Evolutionary conservation across 2,888 invertebrate species (phyloP), one percentile per base, ranked within the genome.

Genomic region (Dioctria rufipes): DNA sequence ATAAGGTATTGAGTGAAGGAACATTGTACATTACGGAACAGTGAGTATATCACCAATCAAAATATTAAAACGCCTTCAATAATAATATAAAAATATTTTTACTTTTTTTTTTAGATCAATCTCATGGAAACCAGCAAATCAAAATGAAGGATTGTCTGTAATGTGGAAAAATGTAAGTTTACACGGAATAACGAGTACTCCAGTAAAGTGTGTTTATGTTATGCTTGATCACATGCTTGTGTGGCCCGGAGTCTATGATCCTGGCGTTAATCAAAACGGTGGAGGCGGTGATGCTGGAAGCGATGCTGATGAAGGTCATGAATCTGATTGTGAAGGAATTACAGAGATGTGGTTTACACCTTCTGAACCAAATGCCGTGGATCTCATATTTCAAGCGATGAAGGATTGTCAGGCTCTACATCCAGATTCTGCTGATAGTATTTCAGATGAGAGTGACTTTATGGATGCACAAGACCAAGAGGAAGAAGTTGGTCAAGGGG

Each of bases 321-420:
- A 86, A 42, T 86, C 86, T 3, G 86, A 86, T n/a, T 82, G 82
- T 67, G 91, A 91, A 80, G 92, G 91, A 78, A 90, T 93, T 80
- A 94, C 94, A 11, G 95, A 95, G 87, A 90, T 95, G 85, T 90
- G 94, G 88, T 92, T 95, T 85, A 91, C 93, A 37, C 95, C 95
- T 1, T 91, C 91, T 75, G 92, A 94, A 86, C 88, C 89, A 75
- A 90, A 90, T 80, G 89, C 90, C 78, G 90, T 96, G 83, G 92
- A 93, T 82, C 88, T 90, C 9, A 93, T 96, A 90, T 96, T 94
- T 87, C 91, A 92, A 85, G 92, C 94, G 5, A 92, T 96, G 91
- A 92, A 91, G 83, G 91, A 93, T 63, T 95, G 96, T 86, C 95
- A 96, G 88, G 92, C 93, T 13, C 89, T 96, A 81, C 94, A 96